phyloP scores from a whole-genome alignment of 2,888 invertebrate genomes.

The Temnothorax ravouxi region DNA sequence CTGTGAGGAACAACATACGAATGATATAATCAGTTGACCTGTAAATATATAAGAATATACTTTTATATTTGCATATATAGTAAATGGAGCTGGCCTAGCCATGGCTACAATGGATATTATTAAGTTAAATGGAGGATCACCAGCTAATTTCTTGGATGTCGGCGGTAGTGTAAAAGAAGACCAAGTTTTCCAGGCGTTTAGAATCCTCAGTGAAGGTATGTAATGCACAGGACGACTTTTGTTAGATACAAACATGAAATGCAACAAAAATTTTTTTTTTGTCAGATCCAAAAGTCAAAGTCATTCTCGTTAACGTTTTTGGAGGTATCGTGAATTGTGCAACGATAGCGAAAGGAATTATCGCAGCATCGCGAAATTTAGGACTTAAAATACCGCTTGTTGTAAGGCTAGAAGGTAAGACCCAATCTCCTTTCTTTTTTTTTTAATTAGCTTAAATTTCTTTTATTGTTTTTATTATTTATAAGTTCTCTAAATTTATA shows the following conservation, averaged over 20 bases:
- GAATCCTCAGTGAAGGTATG: slow-evolving; percentile 92
- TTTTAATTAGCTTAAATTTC: background rate
- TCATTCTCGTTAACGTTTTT: slow-evolving; percentile 99
- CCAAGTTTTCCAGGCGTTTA: slow-evolving; percentile 97
- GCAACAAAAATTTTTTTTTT: slow-evolving; percentile 22
- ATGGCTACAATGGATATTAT: slow-evolving; percentile 99
- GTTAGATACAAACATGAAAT: background rate
- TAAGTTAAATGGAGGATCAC: slow-evolving; percentile 97
- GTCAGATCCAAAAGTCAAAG: slow-evolving; percentile 95
- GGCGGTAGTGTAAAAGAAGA: slow-evolving; percentile 98
- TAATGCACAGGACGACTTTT: background rate
- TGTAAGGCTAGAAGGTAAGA: slow-evolving; percentile 95
- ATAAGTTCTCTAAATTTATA: slow-evolving; percentile 23
- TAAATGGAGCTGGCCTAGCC: slow-evolving; percentile 99
- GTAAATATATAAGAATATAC: slow-evolving; percentile 27
- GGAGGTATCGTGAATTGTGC: slow-evolving; percentile 99
- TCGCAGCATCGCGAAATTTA: slow-evolving; percentile 94
- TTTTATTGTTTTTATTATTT: background rate
- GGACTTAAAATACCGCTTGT: slow-evolving; percentile 95
- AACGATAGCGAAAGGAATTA: slow-evolving; percentile 98
- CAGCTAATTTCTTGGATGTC: slow-evolving; percentile 99
- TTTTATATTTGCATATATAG: slow-evolving; percentile 85
- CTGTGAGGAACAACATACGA: background rate
- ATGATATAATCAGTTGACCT: background rate
- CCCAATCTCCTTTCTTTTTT: slow-evolving; percentile 4